Base-by-base conservation (phyloP, 2,888 invertebrate genomes). In the Metopia argyrocephala region DNA sequence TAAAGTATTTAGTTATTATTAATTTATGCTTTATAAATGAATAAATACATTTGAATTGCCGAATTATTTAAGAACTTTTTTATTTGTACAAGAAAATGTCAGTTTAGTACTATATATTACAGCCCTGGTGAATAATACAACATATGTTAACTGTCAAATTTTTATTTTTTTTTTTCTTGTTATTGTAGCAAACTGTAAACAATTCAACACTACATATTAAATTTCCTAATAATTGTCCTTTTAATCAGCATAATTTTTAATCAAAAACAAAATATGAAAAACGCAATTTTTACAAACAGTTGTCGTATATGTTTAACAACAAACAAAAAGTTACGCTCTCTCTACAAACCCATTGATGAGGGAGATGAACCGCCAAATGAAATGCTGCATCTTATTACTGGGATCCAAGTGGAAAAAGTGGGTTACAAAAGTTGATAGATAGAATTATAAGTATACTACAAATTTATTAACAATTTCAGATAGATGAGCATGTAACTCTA, bases 261-360 rank as follows among this genome's bases (percentile, higher is more conserved):
- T 48, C 23, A 21, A 15, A 45, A 69, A 65, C 15, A 48, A 45
- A 65, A 28, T 5, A 83, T 83, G 83, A 78, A 64, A 27, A 59
- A 61, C 65, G 87, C 88, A 79, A 69, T 89, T 31, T 84, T 84
- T 27, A 82, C 87, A 7, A 85, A 86, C 18, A 85, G 85, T 69
- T 89, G 89, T 48, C 87, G 89, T 2, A 85, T 89, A 59, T 89
- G 89, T 73, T 83, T 89, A 73, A 86, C 85, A 52, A 85, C 86
- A 70, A 85, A 85, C 66, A 84, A 84, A 31, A 86, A 89, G 9
- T 78, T 89, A 57, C 87, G 89, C 64, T 86, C 86, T 4, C 85
- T 89, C 52, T 87, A 87, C 54, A 85, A 86, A 64, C 83, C 88
- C 4, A 84, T 86, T 2, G 87, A 87, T 15, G 86, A 86, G 27